Conservation (phyloP, 2,797 vertebrate genomes). For the Cirrhinus molitorella region DNA sequence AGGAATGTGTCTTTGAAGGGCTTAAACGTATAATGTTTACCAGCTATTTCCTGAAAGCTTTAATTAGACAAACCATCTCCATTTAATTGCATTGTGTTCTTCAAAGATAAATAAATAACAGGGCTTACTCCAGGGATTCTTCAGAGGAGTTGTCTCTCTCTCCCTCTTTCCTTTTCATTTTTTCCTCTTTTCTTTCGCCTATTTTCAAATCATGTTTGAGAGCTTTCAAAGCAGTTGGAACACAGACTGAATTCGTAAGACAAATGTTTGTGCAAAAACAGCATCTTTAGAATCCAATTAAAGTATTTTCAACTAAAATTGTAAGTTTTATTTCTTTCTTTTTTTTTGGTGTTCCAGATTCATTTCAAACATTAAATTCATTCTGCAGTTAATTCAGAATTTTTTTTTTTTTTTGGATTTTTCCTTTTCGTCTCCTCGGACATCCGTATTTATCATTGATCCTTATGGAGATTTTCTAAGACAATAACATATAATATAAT, state of each 20-base stretch:
- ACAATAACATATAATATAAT: neutral
- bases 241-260: slow-evolving; percentile 11
- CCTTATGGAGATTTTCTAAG: neutral
- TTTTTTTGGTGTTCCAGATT: neutral
- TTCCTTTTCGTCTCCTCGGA: neutral
- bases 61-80: slow-evolving; percentile 65
- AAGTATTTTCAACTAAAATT: neutral
- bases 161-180: slow-evolving; percentile 1
- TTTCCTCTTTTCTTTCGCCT: neutral
- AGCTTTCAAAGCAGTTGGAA: slow-evolving; percentile 13
- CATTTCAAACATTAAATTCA: neutral
- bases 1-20: slow-evolving; percentile 48
- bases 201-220: slow-evolving; percentile 3
- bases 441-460: neutral
- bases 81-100: slow-evolving; percentile 56
- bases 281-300: neutral
- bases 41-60: slow-evolving; percentile 70
- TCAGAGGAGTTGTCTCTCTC: slow-evolving; percentile 43
- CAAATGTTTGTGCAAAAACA: neutral
- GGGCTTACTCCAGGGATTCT: slow-evolving; percentile 48
- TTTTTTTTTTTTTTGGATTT: too few relatives aligned
- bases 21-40: slow-evolving; percentile 65
- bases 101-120: slow-evolving; percentile 46
- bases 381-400: too few relatives aligned
- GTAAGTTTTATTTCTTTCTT: neutral